Conservation (phyloP, 2,113 vertebrate species). For the Cinclus mexicanus region DNA sequence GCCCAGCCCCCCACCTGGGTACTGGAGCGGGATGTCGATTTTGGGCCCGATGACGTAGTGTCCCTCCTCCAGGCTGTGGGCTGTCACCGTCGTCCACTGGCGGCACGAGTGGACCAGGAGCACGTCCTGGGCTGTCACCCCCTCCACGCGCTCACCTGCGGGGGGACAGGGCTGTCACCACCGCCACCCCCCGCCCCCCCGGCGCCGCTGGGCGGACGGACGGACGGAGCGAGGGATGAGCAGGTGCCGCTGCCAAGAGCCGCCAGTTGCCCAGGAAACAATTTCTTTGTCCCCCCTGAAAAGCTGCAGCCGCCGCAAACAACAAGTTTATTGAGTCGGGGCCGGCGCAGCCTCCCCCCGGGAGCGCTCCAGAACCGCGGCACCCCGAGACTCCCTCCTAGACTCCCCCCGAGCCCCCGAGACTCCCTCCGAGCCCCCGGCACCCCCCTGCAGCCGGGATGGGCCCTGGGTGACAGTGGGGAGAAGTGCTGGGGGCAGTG, state of each 20-base stretch:
- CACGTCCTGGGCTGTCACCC: conserved; percentile 89
- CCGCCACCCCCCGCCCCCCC: background rate
- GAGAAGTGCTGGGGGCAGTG: background rate
- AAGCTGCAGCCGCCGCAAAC: conserved; percentile 28
- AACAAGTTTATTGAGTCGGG: conserved; percentile 17
- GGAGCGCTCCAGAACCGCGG: background rate
- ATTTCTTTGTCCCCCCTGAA: conserved; percentile 28
- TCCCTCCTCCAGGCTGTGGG: conserved; percentile 94
- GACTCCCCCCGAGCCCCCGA: fast-evolving
- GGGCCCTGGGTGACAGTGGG: too few species aligned
- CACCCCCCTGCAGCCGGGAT: too few species aligned
- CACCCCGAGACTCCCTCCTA: background rate
- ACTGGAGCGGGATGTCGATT: conserved; percentile 96
- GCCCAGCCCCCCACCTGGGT: conserved; percentile 82
- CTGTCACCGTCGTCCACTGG: conserved; percentile 97
- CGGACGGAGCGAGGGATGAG: background rate
- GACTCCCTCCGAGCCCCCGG: too few species aligned
- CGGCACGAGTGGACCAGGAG: conserved; percentile 93
- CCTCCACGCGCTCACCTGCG: conserved; percentile 90
- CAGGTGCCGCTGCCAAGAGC: conserved; percentile 52
- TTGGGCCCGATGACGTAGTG: conserved; percentile 97
- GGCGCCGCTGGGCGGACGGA: background rate
- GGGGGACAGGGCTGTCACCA: background rate
- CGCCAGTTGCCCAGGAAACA: conserved; percentile 42
- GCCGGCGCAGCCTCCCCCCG: background rate